phyloP scores from a whole-genome alignment of 2,888 invertebrate genomes.

The Therioaphis trifolii region DNA sequence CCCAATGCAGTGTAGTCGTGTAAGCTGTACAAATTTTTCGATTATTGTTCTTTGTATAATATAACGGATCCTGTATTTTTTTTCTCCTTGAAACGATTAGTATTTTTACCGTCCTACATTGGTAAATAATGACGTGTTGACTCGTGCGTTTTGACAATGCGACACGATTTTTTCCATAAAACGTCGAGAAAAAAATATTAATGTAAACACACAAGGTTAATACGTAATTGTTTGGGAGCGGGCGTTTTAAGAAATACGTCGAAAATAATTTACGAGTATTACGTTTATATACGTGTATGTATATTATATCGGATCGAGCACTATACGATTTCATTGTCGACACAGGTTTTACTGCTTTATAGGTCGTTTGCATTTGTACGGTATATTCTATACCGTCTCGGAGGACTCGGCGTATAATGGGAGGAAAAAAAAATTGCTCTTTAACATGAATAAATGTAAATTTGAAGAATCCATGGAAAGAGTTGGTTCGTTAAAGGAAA shows the following conservation, averaged over 20 bases:
- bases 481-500: conserved; percentile 22
- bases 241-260: conserved; percentile 27
- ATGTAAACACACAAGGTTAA: conserved; percentile 30
- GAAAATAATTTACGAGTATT: conserved; percentile 54
- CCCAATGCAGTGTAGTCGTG: neutral
- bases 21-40: too few species aligned
- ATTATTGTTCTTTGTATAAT: too few species aligned
- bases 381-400: neutral
- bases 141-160: neutral
- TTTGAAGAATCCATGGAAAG: neutral
- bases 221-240: neutral
- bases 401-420: neutral
- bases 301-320: neutral
- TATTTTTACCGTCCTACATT: too few species aligned
- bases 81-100: neutral
- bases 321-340: conserved; percentile 14
- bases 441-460: conserved; percentile 19
- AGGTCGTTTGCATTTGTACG: neutral
- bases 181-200: neutral
- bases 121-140: too few species aligned
- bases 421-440: conserved; percentile 1
- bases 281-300: too few species aligned
- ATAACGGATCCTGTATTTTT: neutral
- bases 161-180: neutral
- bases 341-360: conserved; percentile 46